Percentiles rank a stretch among this genome's conserved stretches.
Evolutionary conservation across 2,113 vertebrate species (phyloP).

Genomic region (Micromys minutus): DNA sequence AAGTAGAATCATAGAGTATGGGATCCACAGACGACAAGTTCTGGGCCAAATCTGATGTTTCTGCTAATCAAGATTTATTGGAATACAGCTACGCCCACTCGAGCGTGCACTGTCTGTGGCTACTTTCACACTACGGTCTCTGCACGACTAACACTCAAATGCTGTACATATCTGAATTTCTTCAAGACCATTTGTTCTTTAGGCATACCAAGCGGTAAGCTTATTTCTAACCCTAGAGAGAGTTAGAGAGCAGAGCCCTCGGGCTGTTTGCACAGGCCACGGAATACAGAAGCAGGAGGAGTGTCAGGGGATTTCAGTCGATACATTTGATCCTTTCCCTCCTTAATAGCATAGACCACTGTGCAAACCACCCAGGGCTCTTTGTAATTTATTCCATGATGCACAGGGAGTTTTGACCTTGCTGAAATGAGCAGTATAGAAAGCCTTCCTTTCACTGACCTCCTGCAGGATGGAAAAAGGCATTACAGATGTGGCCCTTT

Average conservation of each 20-base stretch:
- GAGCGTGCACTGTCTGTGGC: neutral
- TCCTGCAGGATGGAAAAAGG: neutral
- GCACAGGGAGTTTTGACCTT: neutral
- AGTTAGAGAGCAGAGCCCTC: neutral
- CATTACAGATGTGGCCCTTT: neutral
- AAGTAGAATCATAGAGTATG: neutral
- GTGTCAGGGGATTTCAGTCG: slow-evolving; percentile 42
- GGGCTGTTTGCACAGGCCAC: slow-evolving; percentile 36
- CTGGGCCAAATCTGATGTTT: neutral
- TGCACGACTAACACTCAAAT: neutral
- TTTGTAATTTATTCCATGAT: neutral
- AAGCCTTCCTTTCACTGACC: neutral
- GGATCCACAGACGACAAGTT: neutral
- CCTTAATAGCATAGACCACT: neutral
- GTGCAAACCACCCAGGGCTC: neutral
- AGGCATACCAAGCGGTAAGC: neutral
- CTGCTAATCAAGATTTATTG: neutral
- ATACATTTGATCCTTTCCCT: slow-evolving; percentile 48
- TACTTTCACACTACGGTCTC: neutral
- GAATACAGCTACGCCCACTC: neutral
- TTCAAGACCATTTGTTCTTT: slow-evolving; percentile 33
- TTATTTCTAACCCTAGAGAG: neutral
- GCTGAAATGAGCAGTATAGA: neutral
- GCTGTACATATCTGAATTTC: neutral
- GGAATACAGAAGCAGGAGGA: slow-evolving; percentile 10